Evolutionary conservation across 2,113 vertebrate species (phyloP).

Genomic region (Chunga burmeisteri): DNA sequence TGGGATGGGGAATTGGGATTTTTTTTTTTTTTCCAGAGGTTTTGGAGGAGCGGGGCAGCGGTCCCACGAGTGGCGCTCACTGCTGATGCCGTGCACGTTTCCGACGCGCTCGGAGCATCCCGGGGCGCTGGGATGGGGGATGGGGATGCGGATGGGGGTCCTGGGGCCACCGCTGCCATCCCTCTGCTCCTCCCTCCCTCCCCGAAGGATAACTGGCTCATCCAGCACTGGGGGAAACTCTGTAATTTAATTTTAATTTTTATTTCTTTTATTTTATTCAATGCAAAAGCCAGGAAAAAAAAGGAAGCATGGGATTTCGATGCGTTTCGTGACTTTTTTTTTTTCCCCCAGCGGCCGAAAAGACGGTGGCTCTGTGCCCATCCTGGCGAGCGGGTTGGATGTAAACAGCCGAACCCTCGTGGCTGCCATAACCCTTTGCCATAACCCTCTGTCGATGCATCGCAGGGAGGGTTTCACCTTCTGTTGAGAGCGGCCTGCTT

Average conservation of each 20-base stretch:
- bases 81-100: fast-evolving
- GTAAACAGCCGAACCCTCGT: background rate
- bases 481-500: background rate
- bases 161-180: background rate
- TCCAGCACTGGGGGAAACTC: fast-evolving
- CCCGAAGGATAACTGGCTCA: fast-evolving
- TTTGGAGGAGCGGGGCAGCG: background rate
- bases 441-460: too few relatives aligned
- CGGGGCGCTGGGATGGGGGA: fast-evolving
- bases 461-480: background rate
- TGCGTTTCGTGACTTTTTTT: fast-evolving
- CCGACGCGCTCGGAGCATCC: fast-evolving
- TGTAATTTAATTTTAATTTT: too few relatives aligned
- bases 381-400: fast-evolving
- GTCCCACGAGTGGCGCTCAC: fast-evolving
- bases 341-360: background rate
- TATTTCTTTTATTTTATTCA: background rate
- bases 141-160: fast-evolving
- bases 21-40: background rate
- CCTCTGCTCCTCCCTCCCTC: background rate
- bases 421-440: background rate
- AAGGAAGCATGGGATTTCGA: fast-evolving
- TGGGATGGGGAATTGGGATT: background rate
- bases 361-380: background rate
- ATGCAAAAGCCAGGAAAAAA: fast-evolving